Conservation (phyloP, 2,797 vertebrate species). For the Geotrypetes seraphini region DNA sequence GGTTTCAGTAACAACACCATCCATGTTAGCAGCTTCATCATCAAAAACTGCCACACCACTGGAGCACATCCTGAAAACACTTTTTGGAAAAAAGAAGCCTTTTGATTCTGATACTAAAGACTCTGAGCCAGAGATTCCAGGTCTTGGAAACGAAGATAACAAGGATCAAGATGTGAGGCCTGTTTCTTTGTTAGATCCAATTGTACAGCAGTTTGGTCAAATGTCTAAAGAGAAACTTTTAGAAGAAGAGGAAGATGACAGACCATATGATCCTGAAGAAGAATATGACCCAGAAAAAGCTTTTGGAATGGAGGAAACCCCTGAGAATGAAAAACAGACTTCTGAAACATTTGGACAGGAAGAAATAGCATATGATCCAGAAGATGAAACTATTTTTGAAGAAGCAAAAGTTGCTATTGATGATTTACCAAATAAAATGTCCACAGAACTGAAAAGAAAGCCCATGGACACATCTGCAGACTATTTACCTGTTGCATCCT, state of each 20-base stretch:
- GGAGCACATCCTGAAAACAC: conserved; percentile 78
- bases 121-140: not conserved
- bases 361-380: conserved; percentile 89
- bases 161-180: conserved; percentile 33
- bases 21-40: not conserved
- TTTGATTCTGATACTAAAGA: conserved; percentile 53
- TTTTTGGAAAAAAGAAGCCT: conserved; percentile 70
- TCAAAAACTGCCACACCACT: conserved; percentile 59
- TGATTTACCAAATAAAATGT: conserved; percentile 56
- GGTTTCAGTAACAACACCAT: conserved; percentile 27
- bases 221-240: conserved; percentile 66
- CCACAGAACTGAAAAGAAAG: conserved; percentile 34
- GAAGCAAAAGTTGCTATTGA: conserved; percentile 75
- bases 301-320: conserved; percentile 31
- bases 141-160: conserved; percentile 29
- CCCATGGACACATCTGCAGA: conserved; percentile 10
- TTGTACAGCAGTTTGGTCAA: conserved; percentile 85
- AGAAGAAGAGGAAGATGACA: conserved; percentile 75
- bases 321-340: conserved; percentile 23
- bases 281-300: conserved; percentile 75
- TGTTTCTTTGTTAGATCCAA: conserved; percentile 71
- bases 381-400: conserved; percentile 87
- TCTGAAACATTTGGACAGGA: conserved; percentile 43
- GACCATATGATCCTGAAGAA: conserved; percentile 91
- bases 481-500: conserved; percentile 21